Base-by-base conservation (phyloP, 2,888 invertebrate genomes). In the Sisyra nigra region DNA sequence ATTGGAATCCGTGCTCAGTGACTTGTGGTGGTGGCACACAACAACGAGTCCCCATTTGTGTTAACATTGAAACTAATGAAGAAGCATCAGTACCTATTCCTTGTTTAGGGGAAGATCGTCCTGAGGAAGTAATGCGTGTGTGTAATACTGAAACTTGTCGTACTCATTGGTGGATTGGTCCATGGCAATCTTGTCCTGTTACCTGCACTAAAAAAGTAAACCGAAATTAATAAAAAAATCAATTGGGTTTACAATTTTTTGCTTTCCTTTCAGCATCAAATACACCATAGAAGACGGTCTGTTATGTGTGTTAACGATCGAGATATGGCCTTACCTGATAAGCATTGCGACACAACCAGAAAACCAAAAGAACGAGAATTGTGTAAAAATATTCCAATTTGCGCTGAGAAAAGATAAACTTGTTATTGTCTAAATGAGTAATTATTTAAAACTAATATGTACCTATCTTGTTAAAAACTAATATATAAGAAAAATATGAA, bases 131-230 rank as follows among this genome's bases (percentile, higher is more conserved):
- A 52, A 70, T 72, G 55, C 69, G 77, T 49, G 64, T 67, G 35
- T 87, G 87, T 58, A 77, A 75, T 55, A 68, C 66, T 46, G 71
- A 74, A 49, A 66, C 70, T 31, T 77, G 80, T 57, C 78, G 77
- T 8, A 72, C 77, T n/a, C 74, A 75, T 56, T 91, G 89, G 89
- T 87, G 86, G 83, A 69, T 76, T 17, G 88, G 87, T 1, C 76
- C 81, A 0, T 92, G 91, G 91, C 82, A 83, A 54, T 74, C 79
- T 45, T 91, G 91, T 59, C 74, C 80, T 4, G 72, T 74, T 1
- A 76, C 76, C 1, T 83, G 83, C 54, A 70, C 49, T n/a, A 50
- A 51, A 37, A 54, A 56, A 51, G 62, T 61, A 53, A 5, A 15
- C 2, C 15, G 3, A 34, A n/a, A n/a, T n/a, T n/a, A n/a, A n/a